Conservation (phyloP, 1,140 invertebrate species). For the Bombus confusus region DNA sequence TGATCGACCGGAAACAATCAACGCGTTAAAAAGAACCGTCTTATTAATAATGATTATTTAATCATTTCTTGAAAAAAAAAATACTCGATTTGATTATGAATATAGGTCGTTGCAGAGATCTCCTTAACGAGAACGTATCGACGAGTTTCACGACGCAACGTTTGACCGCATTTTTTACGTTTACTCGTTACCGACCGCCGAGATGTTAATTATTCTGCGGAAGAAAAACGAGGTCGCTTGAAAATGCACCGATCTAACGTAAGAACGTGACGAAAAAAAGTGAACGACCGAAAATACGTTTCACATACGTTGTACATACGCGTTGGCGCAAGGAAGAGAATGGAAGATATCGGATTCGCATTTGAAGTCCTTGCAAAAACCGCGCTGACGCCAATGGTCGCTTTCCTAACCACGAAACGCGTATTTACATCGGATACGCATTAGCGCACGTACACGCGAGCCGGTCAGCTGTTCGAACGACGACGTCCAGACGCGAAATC, state of each 20-base stretch:
- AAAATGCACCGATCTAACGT: not conserved
- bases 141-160: not conserved
- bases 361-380: not conserved
- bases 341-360: too few species aligned
- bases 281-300: not conserved
- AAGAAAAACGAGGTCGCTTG: not conserved
- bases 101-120: constrained; percentile 12
- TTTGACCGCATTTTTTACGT: constrained; percentile 18
- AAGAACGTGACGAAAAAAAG: not conserved
- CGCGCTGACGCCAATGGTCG: not conserved
- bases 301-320: not conserved
- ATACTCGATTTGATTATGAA: not conserved
- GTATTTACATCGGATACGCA: constrained; percentile 31
- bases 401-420: not conserved
- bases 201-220: constrained; percentile 31
- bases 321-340: too few species aligned
- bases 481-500: constrained; percentile 40
- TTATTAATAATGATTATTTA: not conserved
- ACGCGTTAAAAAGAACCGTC: too few species aligned
- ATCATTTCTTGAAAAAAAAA: not conserved
- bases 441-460: constrained; percentile 19
- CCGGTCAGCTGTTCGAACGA: constrained; percentile 60
- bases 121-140: constrained; percentile 5
- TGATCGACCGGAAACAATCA: not conserved
- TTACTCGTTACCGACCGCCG: not conserved